Percentiles rank a stretch among this genome's conserved stretches.
These are phyloP conservation scores for Bolinopsis microptera DNA, from an alignment of 37 sponge, comb jelly and placozoan species.

Conservation along the genomic window DNA sequence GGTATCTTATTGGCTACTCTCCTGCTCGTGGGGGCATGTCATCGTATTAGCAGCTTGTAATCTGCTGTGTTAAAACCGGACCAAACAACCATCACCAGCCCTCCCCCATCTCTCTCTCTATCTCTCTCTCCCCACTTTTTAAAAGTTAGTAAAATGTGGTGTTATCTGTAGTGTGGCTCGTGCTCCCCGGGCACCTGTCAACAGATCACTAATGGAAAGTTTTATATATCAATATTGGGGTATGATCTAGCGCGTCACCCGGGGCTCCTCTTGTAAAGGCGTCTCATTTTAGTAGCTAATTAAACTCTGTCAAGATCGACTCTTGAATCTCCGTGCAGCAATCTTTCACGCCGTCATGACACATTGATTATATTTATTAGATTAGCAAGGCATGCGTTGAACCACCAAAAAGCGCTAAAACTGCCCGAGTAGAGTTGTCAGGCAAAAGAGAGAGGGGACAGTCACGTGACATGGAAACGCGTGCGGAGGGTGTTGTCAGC, in stretches of 20 bases:
- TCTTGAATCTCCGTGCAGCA: neutral
- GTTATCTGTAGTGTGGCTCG: neutral
- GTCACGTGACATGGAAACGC: neutral
- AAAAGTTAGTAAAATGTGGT: neutral
- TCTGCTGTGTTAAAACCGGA: neutral
- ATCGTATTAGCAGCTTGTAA: neutral
- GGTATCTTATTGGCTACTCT: neutral
- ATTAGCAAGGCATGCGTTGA: neutral
- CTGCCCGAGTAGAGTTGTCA: neutral
- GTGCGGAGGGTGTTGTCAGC: neutral
- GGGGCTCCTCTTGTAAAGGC: neutral
- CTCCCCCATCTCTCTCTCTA: neutral
- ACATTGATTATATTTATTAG: constrained; percentile 45
- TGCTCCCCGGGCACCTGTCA: neutral
- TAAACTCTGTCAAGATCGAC: neutral
- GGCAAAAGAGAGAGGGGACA: neutral
- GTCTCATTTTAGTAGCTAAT: neutral
- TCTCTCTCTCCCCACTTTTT: neutral
- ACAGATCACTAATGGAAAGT: neutral
- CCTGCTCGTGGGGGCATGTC: neutral
- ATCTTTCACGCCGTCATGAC: neutral
- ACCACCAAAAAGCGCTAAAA: neutral
- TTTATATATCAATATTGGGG: neutral
- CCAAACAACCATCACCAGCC: neutral
- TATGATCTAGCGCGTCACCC: neutral